These are phyloP conservation scores for Rhizomys pruinosus DNA, from an alignment of 2,113 vertebrate genomes.

Conservation along the genomic window DNA sequence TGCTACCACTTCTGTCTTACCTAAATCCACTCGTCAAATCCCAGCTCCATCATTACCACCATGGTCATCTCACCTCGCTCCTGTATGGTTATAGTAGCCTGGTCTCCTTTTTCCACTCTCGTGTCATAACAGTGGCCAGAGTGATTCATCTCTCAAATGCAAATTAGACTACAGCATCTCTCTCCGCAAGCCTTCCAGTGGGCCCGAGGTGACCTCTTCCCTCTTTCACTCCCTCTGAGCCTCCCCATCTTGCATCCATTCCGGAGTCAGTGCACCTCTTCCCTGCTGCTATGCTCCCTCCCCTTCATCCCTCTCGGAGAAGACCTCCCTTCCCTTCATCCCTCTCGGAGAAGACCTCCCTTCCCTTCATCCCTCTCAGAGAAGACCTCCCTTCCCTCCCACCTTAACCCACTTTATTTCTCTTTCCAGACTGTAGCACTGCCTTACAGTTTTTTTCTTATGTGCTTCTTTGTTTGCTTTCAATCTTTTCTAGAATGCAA, in stretches of 20 bases:
- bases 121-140: not conserved
- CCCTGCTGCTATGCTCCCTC: not conserved
- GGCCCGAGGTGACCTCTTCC: rapidly evolving
- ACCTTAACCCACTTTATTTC: not conserved
- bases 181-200: not conserved
- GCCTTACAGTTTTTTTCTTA: not conserved
- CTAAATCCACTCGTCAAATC: not conserved
- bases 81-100: rapidly evolving
- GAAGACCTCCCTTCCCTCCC: not conserved
- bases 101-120: too few species aligned
- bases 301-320: not conserved
- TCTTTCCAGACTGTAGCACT: not conserved
- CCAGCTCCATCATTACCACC: too few species aligned
- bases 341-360: too few species aligned
- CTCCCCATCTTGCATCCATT: not conserved
- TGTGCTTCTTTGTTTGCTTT: not conserved
- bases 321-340: too few species aligned
- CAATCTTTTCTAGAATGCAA: not conserved
- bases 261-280: not conserved
- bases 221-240: rapidly evolving
- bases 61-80: not conserved
- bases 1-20: not conserved
- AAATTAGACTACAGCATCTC: not conserved
- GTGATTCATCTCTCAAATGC: not conserved
- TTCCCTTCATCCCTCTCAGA: too few species aligned